Evolutionary conservation across 2,888 invertebrate species (phyloP).

Genomic region (Eilema sororculum): DNA sequence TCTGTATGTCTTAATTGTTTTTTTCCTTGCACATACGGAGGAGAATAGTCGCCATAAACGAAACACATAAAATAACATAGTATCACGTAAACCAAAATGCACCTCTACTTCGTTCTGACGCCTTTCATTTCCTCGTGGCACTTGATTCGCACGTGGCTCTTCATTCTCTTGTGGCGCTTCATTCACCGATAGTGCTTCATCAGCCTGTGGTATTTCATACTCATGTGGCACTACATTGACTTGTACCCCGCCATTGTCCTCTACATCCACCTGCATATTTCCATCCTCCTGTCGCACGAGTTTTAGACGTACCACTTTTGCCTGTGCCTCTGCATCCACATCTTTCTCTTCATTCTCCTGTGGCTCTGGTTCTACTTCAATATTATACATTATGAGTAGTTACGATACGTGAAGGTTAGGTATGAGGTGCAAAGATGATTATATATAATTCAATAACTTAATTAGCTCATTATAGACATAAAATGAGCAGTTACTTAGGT

Average conservation of each 20-base stretch:
- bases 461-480: not conserved
- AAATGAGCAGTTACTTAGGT: not conserved
- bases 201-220: not conserved
- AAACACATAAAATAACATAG: constrained; percentile 9
- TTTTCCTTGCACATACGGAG: not conserved
- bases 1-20: no score
- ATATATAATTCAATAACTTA: no score
- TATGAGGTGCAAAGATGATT: not conserved
- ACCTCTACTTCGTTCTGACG: not conserved
- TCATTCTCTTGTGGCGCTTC: not conserved
- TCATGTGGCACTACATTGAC: not conserved
- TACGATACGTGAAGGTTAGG: not conserved
- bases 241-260: not conserved
- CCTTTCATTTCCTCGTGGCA: not conserved
- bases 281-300: not conserved
- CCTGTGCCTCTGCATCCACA: no score
- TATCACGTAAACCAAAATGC: not conserved
- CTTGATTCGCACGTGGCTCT: not conserved
- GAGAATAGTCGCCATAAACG: constrained; percentile 8
- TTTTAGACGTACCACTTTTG: not conserved
- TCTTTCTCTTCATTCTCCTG: not conserved
- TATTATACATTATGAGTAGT: not conserved
- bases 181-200: not conserved
- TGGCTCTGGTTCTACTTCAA: not conserved
- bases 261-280: not conserved